Percentiles rank a stretch among this genome's conserved stretches.
phyloP scores from a whole-genome alignment of 2,113 vertebrate species.

The Onychorhynchus coronatus region DNA sequence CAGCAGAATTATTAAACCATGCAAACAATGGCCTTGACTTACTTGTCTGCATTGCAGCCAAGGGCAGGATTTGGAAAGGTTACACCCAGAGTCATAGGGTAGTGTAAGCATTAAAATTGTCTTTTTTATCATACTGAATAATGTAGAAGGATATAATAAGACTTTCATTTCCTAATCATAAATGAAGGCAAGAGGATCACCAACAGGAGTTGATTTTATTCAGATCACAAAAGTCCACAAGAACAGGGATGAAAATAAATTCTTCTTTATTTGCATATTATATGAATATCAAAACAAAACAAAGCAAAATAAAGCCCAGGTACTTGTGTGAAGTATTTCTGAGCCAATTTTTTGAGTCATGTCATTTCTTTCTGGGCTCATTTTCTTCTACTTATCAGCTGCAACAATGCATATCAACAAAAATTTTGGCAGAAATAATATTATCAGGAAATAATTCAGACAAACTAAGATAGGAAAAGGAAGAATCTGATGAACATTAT shows the following conservation, averaged over 20 bases:
- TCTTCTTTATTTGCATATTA: background rate
- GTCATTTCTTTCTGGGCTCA: background rate
- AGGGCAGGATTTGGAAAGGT: background rate
- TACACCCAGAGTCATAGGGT: background rate
- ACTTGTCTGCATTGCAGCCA: background rate
- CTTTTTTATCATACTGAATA: background rate
- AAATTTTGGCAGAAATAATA: background rate
- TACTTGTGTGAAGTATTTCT: background rate
- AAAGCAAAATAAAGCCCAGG: background rate
- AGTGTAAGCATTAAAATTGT: background rate
- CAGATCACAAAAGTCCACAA: background rate
- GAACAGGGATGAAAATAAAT: background rate
- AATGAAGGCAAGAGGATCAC: background rate
- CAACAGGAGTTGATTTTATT: background rate
- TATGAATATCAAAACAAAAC: background rate
- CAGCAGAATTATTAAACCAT: background rate
- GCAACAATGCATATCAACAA: background rate
- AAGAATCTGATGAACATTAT: background rate
- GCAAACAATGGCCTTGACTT: background rate
- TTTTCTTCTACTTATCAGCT: background rate
- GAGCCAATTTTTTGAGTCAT: background rate
- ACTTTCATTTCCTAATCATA: background rate
- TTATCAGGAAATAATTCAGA: background rate
- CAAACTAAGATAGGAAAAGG: background rate
- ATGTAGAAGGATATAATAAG: background rate